Evolutionary conservation across 2,797 vertebrate genomes (phyloP).

Genomic region (Australoheros facetus): DNA sequence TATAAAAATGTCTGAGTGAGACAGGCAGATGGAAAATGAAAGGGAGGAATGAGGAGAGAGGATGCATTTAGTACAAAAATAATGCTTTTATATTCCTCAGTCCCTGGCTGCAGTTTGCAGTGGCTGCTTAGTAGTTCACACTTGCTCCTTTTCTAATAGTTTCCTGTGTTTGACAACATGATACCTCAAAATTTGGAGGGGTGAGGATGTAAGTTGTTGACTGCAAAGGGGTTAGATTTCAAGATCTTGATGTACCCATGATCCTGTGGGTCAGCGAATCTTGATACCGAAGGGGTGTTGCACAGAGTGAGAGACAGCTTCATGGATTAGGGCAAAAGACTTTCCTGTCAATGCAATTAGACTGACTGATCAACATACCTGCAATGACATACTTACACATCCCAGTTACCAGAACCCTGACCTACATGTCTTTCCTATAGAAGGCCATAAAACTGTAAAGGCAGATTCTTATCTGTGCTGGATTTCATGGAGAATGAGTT

Average conservation of each 20-base stretch:
- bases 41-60: conserved; percentile 22
- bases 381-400: not conserved
- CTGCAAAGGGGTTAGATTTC: conserved; percentile 53
- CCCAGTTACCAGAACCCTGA: not conserved
- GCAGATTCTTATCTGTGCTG: not conserved
- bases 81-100: not conserved
- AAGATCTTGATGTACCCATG: conserved; percentile 38
- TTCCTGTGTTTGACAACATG: not conserved
- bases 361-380: not conserved
- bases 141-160: not conserved
- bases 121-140: not conserved
- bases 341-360: not conserved
- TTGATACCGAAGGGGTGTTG: conserved; percentile 48
- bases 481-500: not conserved
- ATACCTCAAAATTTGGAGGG: not conserved
- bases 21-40: conserved; percentile 25
- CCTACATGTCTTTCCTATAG: not conserved
- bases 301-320: not conserved
- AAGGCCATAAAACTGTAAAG: not conserved
- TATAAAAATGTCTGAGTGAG: conserved; percentile 34
- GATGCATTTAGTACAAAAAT: conserved; percentile 22
- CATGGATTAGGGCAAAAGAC: not conserved
- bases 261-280: conserved; percentile 56
- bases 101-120: too few relatives aligned
- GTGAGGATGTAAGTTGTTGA: conserved; percentile 50